Evolutionary conservation across 2,888 invertebrate genomes (phyloP).

Genomic region (Mellilla xanthometata): DNA sequence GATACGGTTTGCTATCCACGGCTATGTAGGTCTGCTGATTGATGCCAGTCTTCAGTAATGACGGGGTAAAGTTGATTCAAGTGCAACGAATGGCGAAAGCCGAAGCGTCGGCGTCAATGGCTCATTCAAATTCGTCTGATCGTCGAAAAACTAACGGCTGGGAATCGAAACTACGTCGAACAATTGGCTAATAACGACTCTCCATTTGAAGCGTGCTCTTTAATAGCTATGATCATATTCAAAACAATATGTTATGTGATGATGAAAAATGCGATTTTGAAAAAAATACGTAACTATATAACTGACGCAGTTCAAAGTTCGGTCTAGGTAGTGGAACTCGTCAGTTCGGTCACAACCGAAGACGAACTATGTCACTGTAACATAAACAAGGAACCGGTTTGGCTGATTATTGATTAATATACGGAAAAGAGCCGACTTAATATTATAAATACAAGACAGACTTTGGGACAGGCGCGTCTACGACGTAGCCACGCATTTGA

Average conservation of each 20-base stretch:
- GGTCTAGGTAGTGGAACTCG: too few species aligned
- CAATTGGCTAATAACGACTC: slow-evolving; percentile 55
- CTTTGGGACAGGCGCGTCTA: slow-evolving; percentile 13
- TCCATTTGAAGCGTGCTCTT: slow-evolving; percentile 47
- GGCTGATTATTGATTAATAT: slow-evolving; percentile 6
- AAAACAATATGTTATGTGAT: not conserved
- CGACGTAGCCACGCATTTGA: not conserved
- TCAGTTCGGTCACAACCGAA: too few species aligned
- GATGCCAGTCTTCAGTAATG: slow-evolving; percentile 1
- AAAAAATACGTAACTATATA: too few species aligned
- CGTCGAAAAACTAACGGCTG: slow-evolving; percentile 44
- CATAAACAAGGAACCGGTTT: slow-evolving; percentile 1
- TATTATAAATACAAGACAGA: slow-evolving; percentile 5
- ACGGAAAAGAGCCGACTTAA: slow-evolving; percentile 4
- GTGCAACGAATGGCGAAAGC: slow-evolving; percentile 44
- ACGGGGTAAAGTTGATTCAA: slow-evolving; percentile 24
- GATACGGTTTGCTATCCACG: not conserved
- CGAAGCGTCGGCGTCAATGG: slow-evolving; percentile 38
- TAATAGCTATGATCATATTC: slow-evolving; percentile 43
- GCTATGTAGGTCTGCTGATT: slow-evolving; percentile 1
- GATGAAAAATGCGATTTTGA: too few species aligned
- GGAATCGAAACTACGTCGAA: slow-evolving; percentile 55
- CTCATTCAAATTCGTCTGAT: slow-evolving; percentile 48
- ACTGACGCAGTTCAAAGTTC: too few species aligned
- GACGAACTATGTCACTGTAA: slow-evolving; percentile 2